phyloP scores from a whole-genome alignment of 2,113 vertebrate species.

The Anolis sagrei region DNA sequence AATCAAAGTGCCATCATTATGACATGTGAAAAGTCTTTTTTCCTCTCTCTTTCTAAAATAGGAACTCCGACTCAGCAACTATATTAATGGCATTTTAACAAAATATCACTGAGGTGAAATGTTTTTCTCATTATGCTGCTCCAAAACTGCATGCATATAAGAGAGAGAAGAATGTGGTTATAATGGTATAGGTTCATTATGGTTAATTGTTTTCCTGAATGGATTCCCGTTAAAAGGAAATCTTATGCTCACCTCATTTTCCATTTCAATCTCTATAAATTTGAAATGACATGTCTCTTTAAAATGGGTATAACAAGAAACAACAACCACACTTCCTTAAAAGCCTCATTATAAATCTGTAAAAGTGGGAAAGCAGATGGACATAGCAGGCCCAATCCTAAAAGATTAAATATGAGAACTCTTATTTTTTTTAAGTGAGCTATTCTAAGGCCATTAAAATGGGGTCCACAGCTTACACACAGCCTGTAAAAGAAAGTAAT shows the following conservation, averaged over 20 bases:
- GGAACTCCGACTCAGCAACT: too few relatives aligned
- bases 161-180: not conserved
- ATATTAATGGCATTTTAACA: not conserved
- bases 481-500: fast-evolving
- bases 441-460: not conserved
- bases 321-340: not conserved
- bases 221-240: fast-evolving
- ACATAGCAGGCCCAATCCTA: not conserved
- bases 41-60: too few relatives aligned
- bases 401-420: not conserved
- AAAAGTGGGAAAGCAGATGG: fast-evolving
- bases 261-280: constrained; percentile 8
- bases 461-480: not conserved
- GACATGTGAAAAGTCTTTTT: too few relatives aligned
- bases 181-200: constrained; percentile 12
- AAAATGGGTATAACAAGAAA: not conserved
- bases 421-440: not conserved
- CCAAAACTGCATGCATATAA: constrained; percentile 4
- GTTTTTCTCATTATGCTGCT: constrained; percentile 37
- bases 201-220: not conserved
- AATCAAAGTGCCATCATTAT: too few relatives aligned
- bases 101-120: too few relatives aligned
- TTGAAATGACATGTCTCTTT: constrained; percentile 4
- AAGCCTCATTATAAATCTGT: not conserved
- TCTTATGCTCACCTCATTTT: not conserved